Evolutionary conservation across 37 sponge, comb jelly and placozoan species (phyloP).

Genomic region (Ianthella basta): DNA sequence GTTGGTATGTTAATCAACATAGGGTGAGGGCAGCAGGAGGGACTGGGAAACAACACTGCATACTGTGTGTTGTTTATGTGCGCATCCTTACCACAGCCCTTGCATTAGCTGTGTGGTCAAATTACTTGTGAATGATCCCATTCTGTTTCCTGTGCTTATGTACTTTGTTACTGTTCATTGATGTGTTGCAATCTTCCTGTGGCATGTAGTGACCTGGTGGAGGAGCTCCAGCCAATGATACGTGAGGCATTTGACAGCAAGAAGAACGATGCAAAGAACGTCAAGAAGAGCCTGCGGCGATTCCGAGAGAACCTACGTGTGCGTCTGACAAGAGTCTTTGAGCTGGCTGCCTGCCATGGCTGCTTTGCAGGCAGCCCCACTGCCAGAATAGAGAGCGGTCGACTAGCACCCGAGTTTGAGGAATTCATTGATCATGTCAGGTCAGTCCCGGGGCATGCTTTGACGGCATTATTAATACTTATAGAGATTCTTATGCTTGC

Average conservation of each 20-base stretch:
- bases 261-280: conserved; percentile 54
- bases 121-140: too few species aligned
- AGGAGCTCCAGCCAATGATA: conserved; percentile 71
- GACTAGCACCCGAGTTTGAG: conserved; percentile 53
- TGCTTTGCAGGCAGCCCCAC: conserved; percentile 69
- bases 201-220: conserved; percentile 76
- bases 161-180: too few species aligned
- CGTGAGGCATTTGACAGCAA: conserved; percentile 76
- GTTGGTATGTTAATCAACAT: too few species aligned
- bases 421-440: conserved; percentile 79
- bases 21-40: too few species aligned
- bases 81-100: too few species aligned
- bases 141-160: too few species aligned
- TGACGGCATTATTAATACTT: too few species aligned
- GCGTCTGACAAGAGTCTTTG: conserved; percentile 76
- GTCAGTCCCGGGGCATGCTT: conserved; percentile 40
- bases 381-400: conserved; percentile 62
- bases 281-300: conserved; percentile 32
- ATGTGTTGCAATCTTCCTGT: too few species aligned
- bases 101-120: too few species aligned
- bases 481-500: too few species aligned
- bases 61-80: too few species aligned
- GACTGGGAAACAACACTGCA: too few species aligned
- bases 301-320: conserved; percentile 68
- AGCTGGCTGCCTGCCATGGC: conserved; percentile 79